phyloP scores from a whole-genome alignment of 2,113 vertebrate species.

The Danionella cerebrum region DNA sequence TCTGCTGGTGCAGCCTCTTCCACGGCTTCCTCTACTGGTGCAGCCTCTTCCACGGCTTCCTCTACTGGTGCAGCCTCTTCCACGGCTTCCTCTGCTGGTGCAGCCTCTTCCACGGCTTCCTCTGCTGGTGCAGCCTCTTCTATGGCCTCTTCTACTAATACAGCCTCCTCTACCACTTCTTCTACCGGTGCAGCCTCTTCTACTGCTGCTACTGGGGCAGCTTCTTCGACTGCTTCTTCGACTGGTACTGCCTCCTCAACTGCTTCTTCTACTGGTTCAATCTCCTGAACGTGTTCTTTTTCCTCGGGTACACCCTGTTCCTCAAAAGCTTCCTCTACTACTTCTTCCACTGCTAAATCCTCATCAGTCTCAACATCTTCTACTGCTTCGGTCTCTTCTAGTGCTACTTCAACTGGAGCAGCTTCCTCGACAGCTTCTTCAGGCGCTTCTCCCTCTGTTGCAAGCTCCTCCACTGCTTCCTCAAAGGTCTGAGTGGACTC shows the following conservation, averaged over 20 bases:
- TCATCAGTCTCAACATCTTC: no score
- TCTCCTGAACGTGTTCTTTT: constrained; percentile 13
- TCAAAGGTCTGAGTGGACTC: constrained; percentile 30
- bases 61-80: neutral
- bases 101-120: neutral
- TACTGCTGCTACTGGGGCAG: neutral
- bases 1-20: constrained; percentile 29
- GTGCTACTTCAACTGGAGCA: neutral
- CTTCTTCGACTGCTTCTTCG: constrained; percentile 13
- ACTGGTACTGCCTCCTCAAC: neutral
- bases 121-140: constrained; percentile 1
- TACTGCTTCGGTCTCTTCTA: constrained; percentile 8
- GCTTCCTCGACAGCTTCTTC: constrained; percentile 18
- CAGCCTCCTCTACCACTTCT: neutral
- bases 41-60: neutral
- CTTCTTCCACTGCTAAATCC: constrained; percentile 34
- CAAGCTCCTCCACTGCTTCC: constrained; percentile 22
- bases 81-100: neutral
- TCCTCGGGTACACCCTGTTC: no score
- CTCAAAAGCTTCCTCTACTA: constrained; percentile 27
- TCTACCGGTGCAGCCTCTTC: constrained; percentile 17
- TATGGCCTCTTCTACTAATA: neutral
- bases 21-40: neutral
- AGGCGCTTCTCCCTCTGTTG: constrained; percentile 8
- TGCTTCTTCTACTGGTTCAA: neutral